Base-by-base conservation (phyloP, 2,888 invertebrate species). In the Phyto melanocephala region DNA sequence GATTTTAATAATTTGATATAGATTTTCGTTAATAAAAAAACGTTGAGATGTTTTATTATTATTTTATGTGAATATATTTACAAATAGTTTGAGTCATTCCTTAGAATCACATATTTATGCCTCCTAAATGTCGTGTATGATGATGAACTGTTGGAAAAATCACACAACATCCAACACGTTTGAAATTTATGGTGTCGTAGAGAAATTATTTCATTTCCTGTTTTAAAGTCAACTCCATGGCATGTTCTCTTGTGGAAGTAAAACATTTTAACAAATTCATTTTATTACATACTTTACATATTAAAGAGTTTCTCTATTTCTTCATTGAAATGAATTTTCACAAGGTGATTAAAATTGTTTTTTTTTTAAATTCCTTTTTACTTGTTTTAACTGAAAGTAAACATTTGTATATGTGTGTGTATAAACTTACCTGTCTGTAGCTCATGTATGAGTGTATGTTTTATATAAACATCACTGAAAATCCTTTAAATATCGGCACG, bases 151-250 rank as follows among this genome's bases (percentile, higher is more conserved):
- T 35, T 15, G 22, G 22, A 60, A 22, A 15, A 10, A 35, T 63
- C 8, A 5, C 7, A 24, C 24, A 45, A 2, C 17, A n/a, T 5
- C 8, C 60, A 40, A 13, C 74, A 75, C 62, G 63, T 63, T 63
- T 60, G 7, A 24, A 40, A 72, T 72, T 76, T 58, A 65, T 56
- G 35, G 13, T 2, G n/a, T 47, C 17, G n/a, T 20, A 5, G 22
- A 52, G 24, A 70, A 62, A 56, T 78, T n/a, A 63, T 56, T 74
- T 68, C 50, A 74, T 78, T 81, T 81, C 81, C 81, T 77, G 72
- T 58, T 47, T 45, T 42, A 33, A 42, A 11, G 3, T 11, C 15
- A 17, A 54, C 63, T 28, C 13, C 24, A 40, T n/a, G 40, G 40
- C 50, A 42, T 24, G 22, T 35, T 28, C 20, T 60, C 17, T 40